A percentile compares a stretch with the other conserved stretches of the same genome.
These are phyloP conservation scores for Eurytoma californica DNA, from an alignment of 2,888 invertebrate species.

Conservation along the genomic window DNA sequence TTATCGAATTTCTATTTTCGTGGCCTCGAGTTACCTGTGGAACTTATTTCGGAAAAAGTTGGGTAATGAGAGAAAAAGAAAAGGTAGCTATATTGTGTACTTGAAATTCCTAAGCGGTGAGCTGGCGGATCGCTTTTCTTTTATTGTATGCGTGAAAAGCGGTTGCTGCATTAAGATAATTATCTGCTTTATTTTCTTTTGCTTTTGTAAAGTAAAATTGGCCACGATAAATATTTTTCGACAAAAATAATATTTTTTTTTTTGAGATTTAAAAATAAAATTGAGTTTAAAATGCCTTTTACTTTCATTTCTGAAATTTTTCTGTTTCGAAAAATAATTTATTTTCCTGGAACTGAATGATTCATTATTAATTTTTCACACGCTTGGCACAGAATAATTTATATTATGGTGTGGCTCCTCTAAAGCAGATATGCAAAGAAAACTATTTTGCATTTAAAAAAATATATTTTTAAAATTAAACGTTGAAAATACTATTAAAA, in stretches of 20 bases:
- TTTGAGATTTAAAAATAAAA: neutral
- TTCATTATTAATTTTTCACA: no score
- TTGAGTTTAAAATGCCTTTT: neutral
- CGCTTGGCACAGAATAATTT: no score
- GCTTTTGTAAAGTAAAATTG: neutral
- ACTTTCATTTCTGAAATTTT: neutral
- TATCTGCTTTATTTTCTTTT: neutral
- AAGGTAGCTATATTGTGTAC: slow-evolving; percentile 22
- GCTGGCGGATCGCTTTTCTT: slow-evolving; percentile 30
- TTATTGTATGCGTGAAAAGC: slow-evolving; percentile 19
- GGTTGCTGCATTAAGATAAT: slow-evolving; percentile 14
- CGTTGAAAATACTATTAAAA: no score
- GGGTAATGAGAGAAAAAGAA: slow-evolving; percentile 25
- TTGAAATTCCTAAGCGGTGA: slow-evolving; percentile 47
- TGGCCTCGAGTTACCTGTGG: neutral
- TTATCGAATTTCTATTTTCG: slow-evolving; percentile 6
- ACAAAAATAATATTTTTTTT: neutral
- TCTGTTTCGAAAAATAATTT: no score
- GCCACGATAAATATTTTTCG: neutral
- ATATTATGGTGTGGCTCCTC: no score
- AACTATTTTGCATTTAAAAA: no score
- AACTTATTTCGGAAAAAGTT: slow-evolving; percentile 39
- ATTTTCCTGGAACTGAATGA: no score
- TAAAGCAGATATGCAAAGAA: no score
- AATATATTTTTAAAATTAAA: neutral